Percentiles rank a stretch among this genome's conserved stretches.
phyloP scores from a whole-genome alignment of 2,888 invertebrate species.

The Athalia cordata region DNA sequence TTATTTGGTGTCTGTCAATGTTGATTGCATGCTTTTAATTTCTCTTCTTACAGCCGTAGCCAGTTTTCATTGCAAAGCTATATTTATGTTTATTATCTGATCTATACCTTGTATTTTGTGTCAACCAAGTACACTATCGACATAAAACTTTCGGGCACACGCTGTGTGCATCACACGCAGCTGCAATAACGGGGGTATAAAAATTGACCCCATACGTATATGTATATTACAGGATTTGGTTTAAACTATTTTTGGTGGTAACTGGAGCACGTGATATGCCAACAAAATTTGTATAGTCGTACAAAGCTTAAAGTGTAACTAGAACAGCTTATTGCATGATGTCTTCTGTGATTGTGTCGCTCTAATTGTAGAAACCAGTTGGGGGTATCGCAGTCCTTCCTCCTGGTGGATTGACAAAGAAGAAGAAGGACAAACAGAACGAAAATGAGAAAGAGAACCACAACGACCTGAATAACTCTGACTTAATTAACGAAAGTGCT shows the following conservation, averaged over 20 bases:
- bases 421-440: conserved; percentile 77
- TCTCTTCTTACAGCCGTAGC: conserved; percentile 37
- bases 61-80: conserved; percentile 12
- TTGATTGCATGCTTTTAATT: conserved; percentile 30
- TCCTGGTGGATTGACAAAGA: conserved; percentile 78
- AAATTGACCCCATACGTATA: conserved; percentile 54
- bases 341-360: conserved; percentile 67
- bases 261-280: conserved; percentile 23
- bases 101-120: not conserved
- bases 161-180: not conserved
- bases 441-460: conserved; percentile 77
- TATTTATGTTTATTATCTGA: not conserved
- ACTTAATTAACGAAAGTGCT: conserved; percentile 67
- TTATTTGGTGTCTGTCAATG: conserved; percentile 31
- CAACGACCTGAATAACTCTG: conserved; percentile 73
- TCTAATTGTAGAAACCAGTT: conserved; percentile 83
- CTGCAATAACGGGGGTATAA: not conserved
- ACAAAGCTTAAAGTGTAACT: conserved; percentile 27
- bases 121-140: not conserved
- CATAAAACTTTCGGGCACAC: conserved; percentile 18
- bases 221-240: conserved; percentile 44
- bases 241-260: conserved; percentile 17
- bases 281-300: conserved; percentile 19
- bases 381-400: conserved; percentile 91
- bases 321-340: conserved; percentile 65